Conservation (phyloP, 2,888 invertebrate species). For the Aporophyla lueneburgensis region DNA sequence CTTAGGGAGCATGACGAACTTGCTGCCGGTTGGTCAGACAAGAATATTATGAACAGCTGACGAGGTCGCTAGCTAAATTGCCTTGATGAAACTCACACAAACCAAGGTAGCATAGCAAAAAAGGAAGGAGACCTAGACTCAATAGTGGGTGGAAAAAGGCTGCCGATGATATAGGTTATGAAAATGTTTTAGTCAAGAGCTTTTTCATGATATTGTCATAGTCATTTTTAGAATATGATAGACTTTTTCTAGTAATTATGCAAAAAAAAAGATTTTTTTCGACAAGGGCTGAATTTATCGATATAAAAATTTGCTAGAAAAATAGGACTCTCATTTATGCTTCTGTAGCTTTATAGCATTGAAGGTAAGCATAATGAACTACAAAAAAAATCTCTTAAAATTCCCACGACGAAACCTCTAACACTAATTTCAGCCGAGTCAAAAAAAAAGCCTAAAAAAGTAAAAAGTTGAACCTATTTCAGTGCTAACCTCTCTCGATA, state of each 20-base stretch:
- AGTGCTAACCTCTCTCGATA: conserved; percentile 69
- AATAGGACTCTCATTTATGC: background rate
- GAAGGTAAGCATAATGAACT: background rate
- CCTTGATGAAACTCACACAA: too few relatives aligned
- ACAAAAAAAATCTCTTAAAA: background rate
- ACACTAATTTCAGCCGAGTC: conserved; percentile 16
- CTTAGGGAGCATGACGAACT: too few relatives aligned
- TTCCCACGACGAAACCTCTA: background rate
- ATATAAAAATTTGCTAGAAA: background rate
- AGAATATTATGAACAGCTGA: too few relatives aligned
- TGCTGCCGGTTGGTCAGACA: too few relatives aligned
- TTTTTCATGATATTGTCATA: background rate
- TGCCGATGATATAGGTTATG: too few relatives aligned
- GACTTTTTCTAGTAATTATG: background rate
- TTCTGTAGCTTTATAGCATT: background rate
- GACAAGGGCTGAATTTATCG: too few relatives aligned
- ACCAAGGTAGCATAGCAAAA: too few relatives aligned
- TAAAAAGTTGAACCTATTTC: conserved; percentile 65
- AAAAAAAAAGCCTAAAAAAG: conserved; percentile 39
- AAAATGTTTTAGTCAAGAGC: background rate
- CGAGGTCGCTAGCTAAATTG: too few relatives aligned
- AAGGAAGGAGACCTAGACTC: too few relatives aligned
- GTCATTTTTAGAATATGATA: background rate
- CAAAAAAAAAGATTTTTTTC: too few relatives aligned
- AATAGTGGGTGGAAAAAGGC: background rate